phyloP scores from a whole-genome alignment of 1,140 invertebrate species.

The Stegodyphus dumicola region DNA sequence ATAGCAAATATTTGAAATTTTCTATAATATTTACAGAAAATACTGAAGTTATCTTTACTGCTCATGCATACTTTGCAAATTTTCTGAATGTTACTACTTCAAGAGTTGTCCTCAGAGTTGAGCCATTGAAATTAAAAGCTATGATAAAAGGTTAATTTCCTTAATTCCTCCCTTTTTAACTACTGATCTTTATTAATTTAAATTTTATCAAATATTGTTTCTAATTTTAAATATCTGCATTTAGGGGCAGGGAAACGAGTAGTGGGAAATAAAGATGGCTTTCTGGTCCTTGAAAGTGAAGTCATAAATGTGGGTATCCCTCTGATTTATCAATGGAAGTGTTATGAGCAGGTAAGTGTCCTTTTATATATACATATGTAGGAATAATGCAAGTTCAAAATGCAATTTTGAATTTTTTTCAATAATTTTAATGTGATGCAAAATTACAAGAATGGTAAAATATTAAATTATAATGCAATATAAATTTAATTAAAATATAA shows the following conservation, averaged over 20 bases:
- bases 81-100: constrained; percentile 33
- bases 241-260: constrained; percentile 28
- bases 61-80: constrained; percentile 49
- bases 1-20: background rate
- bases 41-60: constrained; percentile 38
- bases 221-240: background rate
- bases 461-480: no score
- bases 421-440: no score
- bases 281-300: constrained; percentile 45
- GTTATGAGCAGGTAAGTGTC: constrained; percentile 51
- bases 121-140: constrained; percentile 28
- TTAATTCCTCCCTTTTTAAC: background rate
- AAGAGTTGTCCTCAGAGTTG: constrained; percentile 24
- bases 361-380: no score
- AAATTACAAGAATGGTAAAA: no score
- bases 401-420: no score
- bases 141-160: constrained; percentile 37
- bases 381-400: no score
- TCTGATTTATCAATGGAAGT: constrained; percentile 63
- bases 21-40: constrained; percentile 15
- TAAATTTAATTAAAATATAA: no score
- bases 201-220: background rate
- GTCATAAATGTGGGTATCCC: constrained; percentile 17
- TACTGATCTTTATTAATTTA: background rate
- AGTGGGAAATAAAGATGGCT: constrained; percentile 49